These are phyloP conservation scores for Amphipoea lucens DNA, from an alignment of 2,888 invertebrate species.

Conservation along the genomic window DNA sequence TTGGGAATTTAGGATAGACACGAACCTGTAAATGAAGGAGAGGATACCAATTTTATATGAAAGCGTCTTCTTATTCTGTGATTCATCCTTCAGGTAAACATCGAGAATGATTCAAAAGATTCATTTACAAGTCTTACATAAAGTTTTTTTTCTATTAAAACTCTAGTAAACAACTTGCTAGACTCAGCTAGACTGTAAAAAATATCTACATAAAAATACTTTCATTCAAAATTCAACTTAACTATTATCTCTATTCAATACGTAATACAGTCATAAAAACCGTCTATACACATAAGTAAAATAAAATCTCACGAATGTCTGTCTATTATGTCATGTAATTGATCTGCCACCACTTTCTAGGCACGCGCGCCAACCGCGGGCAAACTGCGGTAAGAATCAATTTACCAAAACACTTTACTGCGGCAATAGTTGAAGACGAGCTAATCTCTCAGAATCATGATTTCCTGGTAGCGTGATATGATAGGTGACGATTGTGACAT, in stretches of 20 bases:
- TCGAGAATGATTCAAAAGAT: not conserved
- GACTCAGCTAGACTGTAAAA: not conserved
- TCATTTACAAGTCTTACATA: not conserved
- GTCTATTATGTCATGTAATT: slow-evolving; percentile 63
- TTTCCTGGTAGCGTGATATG: slow-evolving; percentile 60
- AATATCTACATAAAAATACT: not conserved
- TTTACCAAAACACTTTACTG: slow-evolving; percentile 54
- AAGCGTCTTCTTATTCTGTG: not conserved
- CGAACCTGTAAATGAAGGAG: not conserved
- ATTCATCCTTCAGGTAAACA: not conserved
- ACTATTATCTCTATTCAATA: slow-evolving; percentile 50
- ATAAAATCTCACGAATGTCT: slow-evolving; percentile 59
- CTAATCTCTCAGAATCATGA: slow-evolving; percentile 52
- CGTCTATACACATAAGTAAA: slow-evolving; percentile 42
- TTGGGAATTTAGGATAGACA: slow-evolving; percentile 9
- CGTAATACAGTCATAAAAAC: slow-evolving; percentile 53
- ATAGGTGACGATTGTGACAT: slow-evolving; percentile 59
- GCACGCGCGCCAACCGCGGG: slow-evolving; percentile 54
- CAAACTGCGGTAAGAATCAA: slow-evolving; percentile 60
- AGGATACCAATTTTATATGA: too few species aligned
- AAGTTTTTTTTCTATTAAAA: not conserved
- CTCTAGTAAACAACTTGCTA: not conserved
- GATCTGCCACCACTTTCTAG: slow-evolving; percentile 63
- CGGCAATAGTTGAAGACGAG: slow-evolving; percentile 54
- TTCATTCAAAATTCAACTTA: slow-evolving; percentile 31